phyloP scores from a whole-genome alignment of 1,140 invertebrate species.

The Drosophila ironensis region DNA sequence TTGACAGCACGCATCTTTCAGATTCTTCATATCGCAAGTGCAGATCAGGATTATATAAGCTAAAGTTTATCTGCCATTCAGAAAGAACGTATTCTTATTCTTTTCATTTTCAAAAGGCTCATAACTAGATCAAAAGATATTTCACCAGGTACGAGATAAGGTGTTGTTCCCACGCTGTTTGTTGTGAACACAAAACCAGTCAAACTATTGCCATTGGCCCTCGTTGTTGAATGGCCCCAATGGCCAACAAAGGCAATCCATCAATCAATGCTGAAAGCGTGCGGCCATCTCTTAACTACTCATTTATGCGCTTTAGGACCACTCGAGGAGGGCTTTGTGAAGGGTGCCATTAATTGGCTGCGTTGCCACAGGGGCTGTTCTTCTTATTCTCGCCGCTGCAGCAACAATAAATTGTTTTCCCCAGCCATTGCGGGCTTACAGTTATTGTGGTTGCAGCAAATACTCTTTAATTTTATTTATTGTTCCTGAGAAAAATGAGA shows the following conservation, averaged over 20 bases:
- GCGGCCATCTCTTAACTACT: constrained; percentile 59
- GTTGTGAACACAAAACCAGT: not conserved
- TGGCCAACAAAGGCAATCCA: constrained; percentile 34
- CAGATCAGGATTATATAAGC: too few relatives aligned
- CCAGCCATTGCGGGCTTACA: constrained; percentile 7
- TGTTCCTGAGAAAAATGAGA: too few relatives aligned
- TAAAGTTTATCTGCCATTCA: too few relatives aligned
- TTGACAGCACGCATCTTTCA: too few relatives aligned
- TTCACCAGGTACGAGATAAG: too few relatives aligned
- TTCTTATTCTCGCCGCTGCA: constrained; percentile 9
- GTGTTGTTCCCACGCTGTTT: too few relatives aligned
- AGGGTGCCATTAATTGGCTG: constrained; percentile 39
- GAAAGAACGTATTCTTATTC: too few relatives aligned
- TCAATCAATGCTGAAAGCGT: constrained; percentile 42
- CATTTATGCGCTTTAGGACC: constrained; percentile 42
- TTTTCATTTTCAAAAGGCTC: too few relatives aligned
- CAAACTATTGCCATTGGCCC: constrained; percentile 25
- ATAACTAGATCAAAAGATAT: too few relatives aligned
- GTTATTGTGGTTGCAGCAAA: too few relatives aligned
- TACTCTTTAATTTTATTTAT: too few relatives aligned
- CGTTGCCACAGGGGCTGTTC: constrained; percentile 5
- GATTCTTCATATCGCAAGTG: too few relatives aligned
- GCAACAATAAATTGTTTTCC: constrained; percentile 47
- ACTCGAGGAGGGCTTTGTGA: not conserved
- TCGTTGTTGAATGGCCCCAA: constrained; percentile 20